Base-by-base conservation (phyloP, 1,140 invertebrate genomes). In the Pseudomyrmex sp. region DNA sequence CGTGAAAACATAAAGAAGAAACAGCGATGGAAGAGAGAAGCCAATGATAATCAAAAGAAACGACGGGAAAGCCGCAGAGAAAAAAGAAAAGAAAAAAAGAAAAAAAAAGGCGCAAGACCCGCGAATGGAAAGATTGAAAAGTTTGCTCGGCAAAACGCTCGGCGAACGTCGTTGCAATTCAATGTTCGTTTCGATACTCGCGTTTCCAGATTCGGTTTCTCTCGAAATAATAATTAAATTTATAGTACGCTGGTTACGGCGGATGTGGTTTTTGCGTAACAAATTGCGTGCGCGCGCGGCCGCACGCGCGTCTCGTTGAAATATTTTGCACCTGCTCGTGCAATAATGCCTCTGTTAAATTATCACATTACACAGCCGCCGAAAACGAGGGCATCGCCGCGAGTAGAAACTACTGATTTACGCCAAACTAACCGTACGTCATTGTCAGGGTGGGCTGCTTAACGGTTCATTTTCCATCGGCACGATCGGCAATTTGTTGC, bases 271-370 rank as follows among this genome's bases (percentile, higher is more conserved):
- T 85, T 73, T 77, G 65, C 52, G 65, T 68, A 48, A 73, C 26
- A 59, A 46, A 58, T 58, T 52, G 58, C 54, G 23, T 18, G 54
- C 52, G 20, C 61, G 63, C 54, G 35, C 35, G 35, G 35, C 52
- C 61, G 46, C 76, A 54, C 84, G 56, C 84, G 56, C 44, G 72
- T 54, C 80, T 44, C 63, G 63, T 54, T 89, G 85, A 90, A 91
- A 91, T 90, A 90, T 90, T 90, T 90, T 91, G 79, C 88, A 89
- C 84, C 89, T 89, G 86, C 26, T 18, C 82, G 58, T 72, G 70
- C 86, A 87, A 86, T 89, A 89, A 89, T 62, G 89, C 80, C 58
- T 56, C 74, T 56, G 85, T 79, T 90, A 89, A 90, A 88, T 91
- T 88, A 91, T 91, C 86, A 85, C 66, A 88, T 85, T 84, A 88